Evolutionary conservation across 2,888 invertebrate species (phyloP), one percentile per base, ranked within the genome.

Genomic region (Pollenia angustigena): DNA sequence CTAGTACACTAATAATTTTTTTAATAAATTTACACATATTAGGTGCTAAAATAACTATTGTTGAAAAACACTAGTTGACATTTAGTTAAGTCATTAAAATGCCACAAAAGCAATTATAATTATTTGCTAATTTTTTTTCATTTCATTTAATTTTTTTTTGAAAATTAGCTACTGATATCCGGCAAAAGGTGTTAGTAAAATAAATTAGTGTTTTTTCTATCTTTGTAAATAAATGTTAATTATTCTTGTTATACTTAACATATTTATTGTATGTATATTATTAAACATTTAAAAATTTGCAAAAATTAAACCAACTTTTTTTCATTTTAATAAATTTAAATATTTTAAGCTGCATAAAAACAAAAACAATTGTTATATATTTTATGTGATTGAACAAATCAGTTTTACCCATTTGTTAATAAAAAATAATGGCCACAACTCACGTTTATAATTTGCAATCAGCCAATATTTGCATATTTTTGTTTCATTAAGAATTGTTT

Each of bases 391-490:
- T 79, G 8, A 48, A 40, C 16, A 78, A 68, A 79, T 79, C 58
- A 48, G 48, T 50, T 48, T 16, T 4, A 7, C n/a, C 1, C 18
- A 40, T 40, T 48, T 58, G 18, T 58, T 48, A 58, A 58, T 14
- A 68, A 58, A 58, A 72, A 52, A 18, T 40, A 40, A 52, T 40
- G 16, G 14, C 74, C 58, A 18, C 58, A 81, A 75, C 42, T 58
- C 81, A 75, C 81, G 74, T 81, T 75, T 66, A 12, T 50, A 81
- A 81, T 81, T 74, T 74, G 14, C 42, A 23, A 50, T 58, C 48
- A 16, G 56, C 18, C 18, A 72, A 48, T 66, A 81, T 75, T 68
- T 75, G 66, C 42, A 71, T 52, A 7, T 14, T 44, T 52, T 42
- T 58, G 18, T 50, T 69, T 54, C 14, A 40, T 64, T 23, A 23